A percentile compares a stretch with the other conserved stretches of the same genome.
These are phyloP conservation scores for Crax fasciolata DNA, from an alignment of 2,797 vertebrate genomes.

Conservation along the genomic window DNA sequence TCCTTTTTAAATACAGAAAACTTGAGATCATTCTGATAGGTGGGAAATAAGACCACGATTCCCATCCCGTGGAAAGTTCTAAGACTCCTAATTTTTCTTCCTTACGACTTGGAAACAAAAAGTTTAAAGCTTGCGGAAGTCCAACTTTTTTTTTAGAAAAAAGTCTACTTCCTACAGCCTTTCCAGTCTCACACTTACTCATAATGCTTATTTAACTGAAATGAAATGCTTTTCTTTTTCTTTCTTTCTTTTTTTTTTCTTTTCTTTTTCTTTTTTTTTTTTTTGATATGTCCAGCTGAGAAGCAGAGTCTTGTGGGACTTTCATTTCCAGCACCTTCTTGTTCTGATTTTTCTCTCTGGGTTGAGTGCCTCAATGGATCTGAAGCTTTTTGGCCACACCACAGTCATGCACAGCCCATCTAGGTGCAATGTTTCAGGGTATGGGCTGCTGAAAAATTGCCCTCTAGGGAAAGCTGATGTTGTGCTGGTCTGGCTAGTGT, in stretches of 20 bases:
- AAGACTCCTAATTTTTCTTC: neutral
- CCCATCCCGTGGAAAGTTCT: neutral
- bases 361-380: neutral
- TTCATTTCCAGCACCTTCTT: neutral
- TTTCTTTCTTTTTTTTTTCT: neutral
- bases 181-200: neutral
- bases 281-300: neutral
- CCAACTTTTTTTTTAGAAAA: neutral
- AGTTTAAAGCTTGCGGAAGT: neutral
- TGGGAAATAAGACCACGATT: neutral
- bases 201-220: neutral
- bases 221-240: neutral
- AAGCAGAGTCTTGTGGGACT: neutral
- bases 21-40: neutral
- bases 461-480: neutral
- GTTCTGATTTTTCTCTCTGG: neutral
- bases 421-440: neutral
- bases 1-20: neutral
- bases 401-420: neutral
- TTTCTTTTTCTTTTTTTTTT: neutral
- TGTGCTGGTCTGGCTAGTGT: neutral
- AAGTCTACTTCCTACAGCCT: neutral
- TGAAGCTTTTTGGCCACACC: neutral
- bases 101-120: neutral
- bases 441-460: neutral